phyloP scores from a whole-genome alignment of 1,140 invertebrate species.

The Sycophaga agraensis region DNA sequence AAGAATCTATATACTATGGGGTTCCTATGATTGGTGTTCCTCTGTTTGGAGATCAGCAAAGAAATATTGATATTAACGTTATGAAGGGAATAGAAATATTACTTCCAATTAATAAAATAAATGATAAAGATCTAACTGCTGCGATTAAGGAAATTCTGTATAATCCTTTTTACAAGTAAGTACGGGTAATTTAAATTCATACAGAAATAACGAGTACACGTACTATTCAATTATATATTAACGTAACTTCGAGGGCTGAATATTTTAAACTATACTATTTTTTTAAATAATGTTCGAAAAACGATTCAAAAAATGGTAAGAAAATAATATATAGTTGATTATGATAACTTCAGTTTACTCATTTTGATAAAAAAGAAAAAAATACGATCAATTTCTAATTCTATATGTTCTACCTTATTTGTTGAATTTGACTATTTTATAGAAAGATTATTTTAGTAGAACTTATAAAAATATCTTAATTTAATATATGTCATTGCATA shows the following conservation, averaged over 20 bases:
- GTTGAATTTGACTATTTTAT: background rate
- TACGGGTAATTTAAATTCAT: background rate
- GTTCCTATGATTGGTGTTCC: slow-evolving; percentile 74
- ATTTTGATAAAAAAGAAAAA: background rate
- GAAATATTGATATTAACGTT: slow-evolving; percentile 47
- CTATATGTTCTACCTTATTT: background rate
- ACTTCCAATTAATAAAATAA: slow-evolving; percentile 47
- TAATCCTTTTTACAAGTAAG: slow-evolving; percentile 43
- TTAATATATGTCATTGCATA: background rate
- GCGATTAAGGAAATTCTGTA: slow-evolving; percentile 45
- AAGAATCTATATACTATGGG: slow-evolving; percentile 71
- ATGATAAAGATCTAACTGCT: slow-evolving; percentile 38
- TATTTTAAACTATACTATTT: background rate
- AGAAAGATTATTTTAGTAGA: background rate
- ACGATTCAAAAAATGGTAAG: background rate
- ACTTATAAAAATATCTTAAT: background rate
- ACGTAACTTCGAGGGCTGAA: background rate
- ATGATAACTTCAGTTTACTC: background rate
- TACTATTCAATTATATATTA: background rate
- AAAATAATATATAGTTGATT: background rate
- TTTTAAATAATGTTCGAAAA: background rate
- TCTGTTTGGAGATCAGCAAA: slow-evolving; percentile 68
- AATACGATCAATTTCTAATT: background rate
- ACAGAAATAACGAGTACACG: background rate
- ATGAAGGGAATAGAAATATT: slow-evolving; percentile 33